phyloP scores from a whole-genome alignment of 2,888 invertebrate species.

The Troides aeacus region DNA sequence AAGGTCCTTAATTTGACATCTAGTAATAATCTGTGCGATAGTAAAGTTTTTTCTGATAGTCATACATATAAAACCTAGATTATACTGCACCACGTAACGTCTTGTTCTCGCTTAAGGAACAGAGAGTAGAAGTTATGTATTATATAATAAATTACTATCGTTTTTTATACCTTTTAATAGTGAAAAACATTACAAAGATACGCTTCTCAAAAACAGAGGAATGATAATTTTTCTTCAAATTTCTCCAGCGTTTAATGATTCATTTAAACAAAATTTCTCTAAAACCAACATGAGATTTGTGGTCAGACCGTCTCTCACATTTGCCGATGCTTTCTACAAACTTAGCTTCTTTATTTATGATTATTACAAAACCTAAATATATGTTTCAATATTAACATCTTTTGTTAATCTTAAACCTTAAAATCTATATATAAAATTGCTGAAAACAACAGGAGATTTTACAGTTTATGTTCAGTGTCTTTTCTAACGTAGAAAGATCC shows the following conservation, averaged over 20 bases:
- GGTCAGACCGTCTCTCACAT: background rate
- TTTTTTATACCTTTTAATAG: background rate
- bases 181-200: background rate
- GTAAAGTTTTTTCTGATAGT: no score
- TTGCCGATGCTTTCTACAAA: background rate
- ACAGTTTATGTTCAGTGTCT: background rate
- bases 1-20: no score
- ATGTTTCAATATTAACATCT: background rate
- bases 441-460: background rate
- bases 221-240: background rate
- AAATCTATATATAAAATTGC: background rate
- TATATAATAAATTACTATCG: no score
- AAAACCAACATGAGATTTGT: conserved; percentile 1
- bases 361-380: background rate
- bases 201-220: background rate
- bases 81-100: no score
- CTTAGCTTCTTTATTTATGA: background rate
- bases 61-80: no score
- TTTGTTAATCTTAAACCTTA: background rate
- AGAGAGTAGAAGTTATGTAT: background rate
- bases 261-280: conserved; percentile 1
- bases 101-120: background rate
- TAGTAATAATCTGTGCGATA: no score
- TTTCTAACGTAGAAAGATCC: background rate
- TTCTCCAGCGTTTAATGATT: background rate